Evolutionary conservation across 2,888 invertebrate species (phyloP), one percentile per base, ranked within the genome.

Genomic region (Nomada goodeniana): DNA sequence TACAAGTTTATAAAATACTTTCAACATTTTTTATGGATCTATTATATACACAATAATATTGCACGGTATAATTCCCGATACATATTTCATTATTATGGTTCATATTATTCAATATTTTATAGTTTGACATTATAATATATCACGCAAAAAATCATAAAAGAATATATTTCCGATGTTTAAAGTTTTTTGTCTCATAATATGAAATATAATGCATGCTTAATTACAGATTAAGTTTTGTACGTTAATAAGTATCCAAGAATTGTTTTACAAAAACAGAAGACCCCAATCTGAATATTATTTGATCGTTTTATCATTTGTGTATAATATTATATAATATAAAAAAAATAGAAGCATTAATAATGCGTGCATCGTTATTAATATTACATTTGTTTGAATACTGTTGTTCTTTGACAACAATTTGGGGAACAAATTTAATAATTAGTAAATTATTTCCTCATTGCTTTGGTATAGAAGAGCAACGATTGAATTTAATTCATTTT

Each of bases 11-110:
- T 20, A 18, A 1, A 63, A 67, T 2, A 50, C 23, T 67, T 47
- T 20, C 3, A 67, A 55, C 61, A 67, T 61, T 26, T 69, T 26
- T 57, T 18, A 57, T 68, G 50, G 2, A 55, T 57, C 0, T 5
- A 5, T 20, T 60, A 36, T 18, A 55, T 53, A 13, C 42, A 29
- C 64, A 76, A 47, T 53, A 60, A 44, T 78, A 77, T 75, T 77
- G 78, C 83, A 83, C 72, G 75, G 77, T 83, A 75, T 29, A 78
- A 75, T 83, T 82, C 72, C 78, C 73, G 42, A 44, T 55, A 42
- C 55, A 78, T 59, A 78, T 83, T 61, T 68, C 52, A 63, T 52
- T n/a, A 63, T 74, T 72, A 65, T 61, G 26, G 61, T 59, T 74
- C 69, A 61, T 52, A 60, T 77, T 77, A 74, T 77, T 69, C 47